Evolutionary conservation across 1,140 invertebrate genomes (phyloP).

Genomic region (Aphelinus atriplicis): DNA sequence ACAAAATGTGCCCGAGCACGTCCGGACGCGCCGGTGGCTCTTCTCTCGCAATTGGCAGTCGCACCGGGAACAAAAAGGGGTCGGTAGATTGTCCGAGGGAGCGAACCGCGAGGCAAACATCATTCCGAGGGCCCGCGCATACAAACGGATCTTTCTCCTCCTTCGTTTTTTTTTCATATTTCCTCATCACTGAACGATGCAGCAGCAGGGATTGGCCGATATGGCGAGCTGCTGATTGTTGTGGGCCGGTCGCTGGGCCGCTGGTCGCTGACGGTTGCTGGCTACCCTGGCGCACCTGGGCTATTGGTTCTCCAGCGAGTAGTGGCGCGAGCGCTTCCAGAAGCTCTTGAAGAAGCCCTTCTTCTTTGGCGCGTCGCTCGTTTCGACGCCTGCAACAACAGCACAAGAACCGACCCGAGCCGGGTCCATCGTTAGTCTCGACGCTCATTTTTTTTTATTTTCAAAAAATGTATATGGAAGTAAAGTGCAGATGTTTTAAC

Average conservation of each 20-base stretch:
- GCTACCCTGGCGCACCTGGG: conserved; percentile 65
- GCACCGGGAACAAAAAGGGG: no score
- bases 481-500: no score
- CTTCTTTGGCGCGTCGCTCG: conserved; percentile 75
- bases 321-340: conserved; percentile 84
- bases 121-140: no score
- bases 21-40: no score
- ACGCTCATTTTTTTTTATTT: background rate
- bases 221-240: conserved; percentile 44
- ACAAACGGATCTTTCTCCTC: no score
- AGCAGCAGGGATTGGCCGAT: conserved; percentile 62
- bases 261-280: conserved; percentile 54
- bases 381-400: conserved; percentile 72
- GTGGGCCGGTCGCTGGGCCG: conserved; percentile 47
- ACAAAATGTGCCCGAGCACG: no score
- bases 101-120: no score
- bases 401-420: background rate
- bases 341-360: conserved; percentile 85
- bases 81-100: no score
- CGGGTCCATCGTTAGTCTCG: conserved; percentile 10
- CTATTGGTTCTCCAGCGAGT: conserved; percentile 82
- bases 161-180: no score
- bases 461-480: background rate
- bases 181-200: conserved; percentile 59
- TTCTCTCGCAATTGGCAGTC: no score